phyloP scores from a whole-genome alignment of 2,888 invertebrate species.

The Bellardia pandia region DNA sequence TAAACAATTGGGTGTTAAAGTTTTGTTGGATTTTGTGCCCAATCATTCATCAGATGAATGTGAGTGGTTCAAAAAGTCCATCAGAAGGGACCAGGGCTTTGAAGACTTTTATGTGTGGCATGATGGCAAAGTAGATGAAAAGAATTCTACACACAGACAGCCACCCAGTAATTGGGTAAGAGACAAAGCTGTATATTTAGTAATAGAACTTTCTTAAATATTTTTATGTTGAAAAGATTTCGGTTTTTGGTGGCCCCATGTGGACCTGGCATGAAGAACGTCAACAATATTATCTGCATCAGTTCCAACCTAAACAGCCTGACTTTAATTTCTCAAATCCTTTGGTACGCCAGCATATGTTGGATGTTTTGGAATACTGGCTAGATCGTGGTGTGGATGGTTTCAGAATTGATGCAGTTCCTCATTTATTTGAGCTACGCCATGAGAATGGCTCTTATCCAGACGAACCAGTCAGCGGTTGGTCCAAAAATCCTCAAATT shows the following conservation, averaged over 20 bases:
- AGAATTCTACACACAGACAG: constrained; percentile 67
- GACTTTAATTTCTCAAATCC: constrained; percentile 92
- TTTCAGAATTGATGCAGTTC: constrained; percentile 89
- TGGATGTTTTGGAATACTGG: constrained; percentile 89
- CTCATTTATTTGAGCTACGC: constrained; percentile 85
- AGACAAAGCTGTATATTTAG: no score
- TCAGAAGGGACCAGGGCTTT: constrained; percentile 86
- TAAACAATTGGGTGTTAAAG: constrained; percentile 85
- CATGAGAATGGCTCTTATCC: constrained; percentile 78
- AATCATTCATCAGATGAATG: constrained; percentile 92
- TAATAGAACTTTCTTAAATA: no score
- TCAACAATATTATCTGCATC: constrained; percentile 89
- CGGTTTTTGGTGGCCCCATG: constrained; percentile 87
- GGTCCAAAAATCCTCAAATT: constrained; percentile 84
- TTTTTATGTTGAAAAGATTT: constrained; percentile 72
- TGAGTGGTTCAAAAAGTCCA: constrained; percentile 92
- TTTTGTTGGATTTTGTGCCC: constrained; percentile 88
- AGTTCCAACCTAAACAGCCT: constrained; percentile 88
- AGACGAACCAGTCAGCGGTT: constrained; percentile 85
- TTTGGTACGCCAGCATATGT: constrained; percentile 87
- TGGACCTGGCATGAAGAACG: constrained; percentile 88
- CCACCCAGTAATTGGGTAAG: constrained; percentile 79
- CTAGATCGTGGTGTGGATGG: constrained; percentile 90
- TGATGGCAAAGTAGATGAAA: constrained; percentile 84
- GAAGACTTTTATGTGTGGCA: constrained; percentile 92